Conservation (phyloP, 1,140 invertebrate species). For the Dendroctonus valens region DNA sequence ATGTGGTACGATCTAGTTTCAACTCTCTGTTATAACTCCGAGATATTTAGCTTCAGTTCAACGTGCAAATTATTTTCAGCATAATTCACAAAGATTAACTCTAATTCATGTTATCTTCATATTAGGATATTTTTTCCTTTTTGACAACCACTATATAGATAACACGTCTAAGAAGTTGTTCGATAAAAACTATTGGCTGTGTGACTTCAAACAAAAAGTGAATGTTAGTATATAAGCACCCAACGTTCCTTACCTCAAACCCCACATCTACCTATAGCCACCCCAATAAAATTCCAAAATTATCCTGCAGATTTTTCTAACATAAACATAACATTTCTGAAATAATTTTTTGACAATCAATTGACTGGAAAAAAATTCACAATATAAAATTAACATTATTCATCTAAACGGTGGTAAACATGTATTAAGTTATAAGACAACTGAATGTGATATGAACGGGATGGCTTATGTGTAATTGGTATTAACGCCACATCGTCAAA, state of each 20-base stretch:
- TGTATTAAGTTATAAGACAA: not conserved
- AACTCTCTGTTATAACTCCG: not conserved
- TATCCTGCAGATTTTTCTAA: not conserved
- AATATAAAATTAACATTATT: not conserved
- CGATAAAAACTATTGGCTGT: constrained; percentile 21
- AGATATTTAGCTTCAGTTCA: constrained; percentile 8
- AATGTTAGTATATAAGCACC: constrained; percentile 26
- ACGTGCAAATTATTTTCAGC: constrained; percentile 19
- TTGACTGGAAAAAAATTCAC: not conserved
- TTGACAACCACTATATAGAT: not conserved
- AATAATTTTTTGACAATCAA: not conserved
- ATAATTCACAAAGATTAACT: constrained; percentile 7
- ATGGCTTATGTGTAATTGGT: constrained; percentile 7
- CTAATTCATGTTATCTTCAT: constrained; percentile 7
- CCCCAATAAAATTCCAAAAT: constrained; percentile 4
- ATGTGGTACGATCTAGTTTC: constrained; percentile 16
- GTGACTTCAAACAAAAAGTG: constrained; percentile 13
- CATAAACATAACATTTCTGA: not conserved
- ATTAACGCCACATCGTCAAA: constrained; percentile 9
- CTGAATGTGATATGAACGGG: constrained; percentile 10
- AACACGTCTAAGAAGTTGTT: not conserved
- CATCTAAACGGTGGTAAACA: not conserved
- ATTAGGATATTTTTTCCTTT: not conserved
- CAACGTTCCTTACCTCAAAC: constrained; percentile 16
- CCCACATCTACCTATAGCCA: constrained; percentile 5